These are phyloP conservation scores for Phocoena phocoena DNA, from an alignment of 2,113 vertebrate species.

Conservation along the genomic window DNA sequence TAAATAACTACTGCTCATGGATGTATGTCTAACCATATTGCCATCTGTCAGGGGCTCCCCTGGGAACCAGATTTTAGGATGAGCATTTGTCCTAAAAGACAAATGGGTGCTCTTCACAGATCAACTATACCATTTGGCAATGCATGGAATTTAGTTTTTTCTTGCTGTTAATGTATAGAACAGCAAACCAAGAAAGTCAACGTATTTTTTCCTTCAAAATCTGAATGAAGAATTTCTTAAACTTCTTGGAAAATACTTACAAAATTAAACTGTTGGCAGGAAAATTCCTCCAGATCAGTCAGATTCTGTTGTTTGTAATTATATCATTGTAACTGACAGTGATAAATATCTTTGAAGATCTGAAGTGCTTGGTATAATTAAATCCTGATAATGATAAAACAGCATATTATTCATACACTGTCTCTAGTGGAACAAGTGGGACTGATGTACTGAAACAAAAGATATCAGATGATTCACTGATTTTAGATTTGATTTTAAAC, in stretches of 20 bases:
- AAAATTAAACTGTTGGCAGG: neutral
- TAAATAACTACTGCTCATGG: neutral
- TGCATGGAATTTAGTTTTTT: neutral
- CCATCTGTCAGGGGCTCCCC: neutral
- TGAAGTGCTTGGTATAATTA: neutral
- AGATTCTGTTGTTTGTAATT: conserved; percentile 19
- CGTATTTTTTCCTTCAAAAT: neutral
- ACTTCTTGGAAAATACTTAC: neutral
- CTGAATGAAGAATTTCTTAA: conserved; percentile 15
- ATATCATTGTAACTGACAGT: neutral
- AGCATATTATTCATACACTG: neutral
- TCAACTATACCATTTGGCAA: neutral
- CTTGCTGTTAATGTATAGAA: neutral
- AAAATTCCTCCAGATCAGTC: neutral
- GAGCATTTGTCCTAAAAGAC: conserved; percentile 8
- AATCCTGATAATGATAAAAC: neutral
- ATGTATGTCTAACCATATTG: neutral
- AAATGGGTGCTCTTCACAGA: neutral
- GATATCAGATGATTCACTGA: neutral
- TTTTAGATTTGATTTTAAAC: conserved; percentile 22
- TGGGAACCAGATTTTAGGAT: conserved; percentile 31
- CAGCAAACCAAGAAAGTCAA: neutral
- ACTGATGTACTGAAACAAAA: neutral
- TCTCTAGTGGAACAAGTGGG: neutral
- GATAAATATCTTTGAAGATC: conserved; percentile 21